Percentiles rank a stretch among this genome's conserved stretches.
These are phyloP conservation scores for Euplagia quadripunctaria DNA, from an alignment of 2,888 invertebrate genomes.

Conservation along the genomic window DNA sequence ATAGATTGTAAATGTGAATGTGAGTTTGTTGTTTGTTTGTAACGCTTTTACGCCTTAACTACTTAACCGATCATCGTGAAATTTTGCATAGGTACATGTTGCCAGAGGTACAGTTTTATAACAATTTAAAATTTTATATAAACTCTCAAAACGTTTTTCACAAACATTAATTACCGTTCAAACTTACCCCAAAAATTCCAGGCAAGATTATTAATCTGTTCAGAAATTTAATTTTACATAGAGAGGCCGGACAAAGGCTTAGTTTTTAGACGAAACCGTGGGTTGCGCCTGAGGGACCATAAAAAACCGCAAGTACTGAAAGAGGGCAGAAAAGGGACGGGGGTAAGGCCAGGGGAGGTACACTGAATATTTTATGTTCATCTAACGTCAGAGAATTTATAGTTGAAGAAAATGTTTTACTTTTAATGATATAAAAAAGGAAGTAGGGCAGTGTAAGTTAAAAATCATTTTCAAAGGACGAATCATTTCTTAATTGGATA, in stretches of 20 bases:
- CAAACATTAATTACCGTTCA: neutral
- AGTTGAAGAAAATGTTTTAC: constrained; percentile 33
- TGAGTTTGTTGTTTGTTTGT: too few relatives aligned
- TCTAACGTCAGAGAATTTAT: constrained; percentile 33
- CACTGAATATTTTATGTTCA: constrained; percentile 45
- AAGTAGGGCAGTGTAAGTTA: neutral
- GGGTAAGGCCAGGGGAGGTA: neutral
- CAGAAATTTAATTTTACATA: constrained; percentile 62
- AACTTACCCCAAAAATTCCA: neutral
- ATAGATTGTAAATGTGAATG: too few relatives aligned
- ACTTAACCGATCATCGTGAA: too few relatives aligned
- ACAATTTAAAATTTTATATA: neutral
- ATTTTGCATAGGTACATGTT: too few relatives aligned
- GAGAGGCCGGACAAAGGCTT: constrained; percentile 54
- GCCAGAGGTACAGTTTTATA: neutral
- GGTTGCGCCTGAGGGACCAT: constrained; percentile 48
- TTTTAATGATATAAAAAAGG: constrained; percentile 29
- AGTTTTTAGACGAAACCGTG: constrained; percentile 42
- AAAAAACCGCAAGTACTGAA: constrained; percentile 52
- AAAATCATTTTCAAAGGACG: neutral
- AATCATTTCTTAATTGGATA: neutral
- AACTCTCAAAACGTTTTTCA: neutral
- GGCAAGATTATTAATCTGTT: constrained; percentile 49
- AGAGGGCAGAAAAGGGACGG: constrained; percentile 15
- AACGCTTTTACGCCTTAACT: too few relatives aligned